These are phyloP conservation scores for Brienomyrus longianalis DNA, from an alignment of 2,113 vertebrate species.

Conservation along the genomic window DNA sequence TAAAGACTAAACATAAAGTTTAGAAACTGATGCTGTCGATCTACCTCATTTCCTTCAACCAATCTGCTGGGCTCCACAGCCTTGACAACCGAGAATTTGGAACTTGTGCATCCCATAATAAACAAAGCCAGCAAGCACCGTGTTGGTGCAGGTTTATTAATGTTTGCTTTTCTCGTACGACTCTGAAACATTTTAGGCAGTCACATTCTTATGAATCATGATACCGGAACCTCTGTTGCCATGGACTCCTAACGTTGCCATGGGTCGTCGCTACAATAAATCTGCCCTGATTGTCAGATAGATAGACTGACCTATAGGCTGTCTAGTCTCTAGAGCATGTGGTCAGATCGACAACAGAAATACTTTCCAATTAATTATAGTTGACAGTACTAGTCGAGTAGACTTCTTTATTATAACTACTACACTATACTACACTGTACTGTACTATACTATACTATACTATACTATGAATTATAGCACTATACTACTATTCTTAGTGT, in stretches of 20 bases:
- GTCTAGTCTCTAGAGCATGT: background rate
- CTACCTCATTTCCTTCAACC: slow-evolving; percentile 45
- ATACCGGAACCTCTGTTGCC: slow-evolving; percentile 31
- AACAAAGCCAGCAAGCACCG: background rate
- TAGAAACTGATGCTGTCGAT: background rate
- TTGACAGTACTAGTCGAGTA: background rate
- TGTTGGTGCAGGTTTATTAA: background rate
- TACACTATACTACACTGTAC: background rate
- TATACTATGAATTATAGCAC: background rate
- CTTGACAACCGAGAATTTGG: slow-evolving; percentile 41
- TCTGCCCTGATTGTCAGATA: slow-evolving; percentile 43
- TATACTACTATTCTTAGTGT: background rate
- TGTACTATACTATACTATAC: background rate
- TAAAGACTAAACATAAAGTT: background rate
- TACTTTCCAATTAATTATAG: background rate
- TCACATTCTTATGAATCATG: slow-evolving; percentile 45
- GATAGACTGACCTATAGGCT: background rate
- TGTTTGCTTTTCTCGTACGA: background rate
- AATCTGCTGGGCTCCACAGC: slow-evolving; percentile 34
- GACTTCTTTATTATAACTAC: background rate
- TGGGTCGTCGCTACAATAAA: slow-evolving; percentile 66
- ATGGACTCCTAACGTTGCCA: slow-evolving; percentile 51
- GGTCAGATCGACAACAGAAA: slow-evolving; percentile 16
- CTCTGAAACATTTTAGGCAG: background rate
- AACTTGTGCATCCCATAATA: slow-evolving; percentile 59